Evolutionary conservation across 2,113 vertebrate species (phyloP), one percentile per base, ranked within the genome.

Genomic region (Pygathrix nemaeus): DNA sequence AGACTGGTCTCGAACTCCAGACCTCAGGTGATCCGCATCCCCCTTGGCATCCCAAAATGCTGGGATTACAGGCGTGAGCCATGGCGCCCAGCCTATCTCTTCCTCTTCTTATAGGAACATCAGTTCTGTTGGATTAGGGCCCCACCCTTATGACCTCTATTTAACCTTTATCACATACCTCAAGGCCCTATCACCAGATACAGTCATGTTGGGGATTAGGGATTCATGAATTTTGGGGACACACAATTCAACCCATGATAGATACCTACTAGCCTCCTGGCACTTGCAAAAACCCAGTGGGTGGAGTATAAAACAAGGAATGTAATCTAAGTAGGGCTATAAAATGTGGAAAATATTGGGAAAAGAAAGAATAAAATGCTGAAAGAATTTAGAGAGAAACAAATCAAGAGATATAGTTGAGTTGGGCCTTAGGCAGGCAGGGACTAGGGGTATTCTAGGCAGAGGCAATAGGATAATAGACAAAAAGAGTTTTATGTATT

Each of bases 381-480:
- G 0, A 17, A 57, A 82, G 17, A 82, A 8, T 61, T 95, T n/a
- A 93, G 68, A 88, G 45, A 92, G 76, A 93, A 92, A 55, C 45
- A 93, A 80, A 17, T 88, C 40, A 70, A 83, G 66, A 96, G 43
- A 61, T 88, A 55, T 70, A 84, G 61, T 76, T 96, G 30, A 90
- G 35, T 90, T 95, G 68, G 61, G 32, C 23, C 23, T 93, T 88
- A 35, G 82, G 38, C 94, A 6, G 48, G 75, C 32, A 81, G n/a
- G 27, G 79, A 55, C 82, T 23, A 87, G 6, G 30, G 35, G 21
- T 88, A 70, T 78, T 96, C 48, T 68, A 59, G 9, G 23, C 75
- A 90, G 75, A 70, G 25, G 70, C 52, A 90, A 85, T 17, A 72
- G n/a, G 92, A 45, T 40, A 30, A 64, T 80, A 81, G 50, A n/a